Base-by-base conservation (phyloP, 2,888 invertebrate genomes). In the Agrochola litura region DNA sequence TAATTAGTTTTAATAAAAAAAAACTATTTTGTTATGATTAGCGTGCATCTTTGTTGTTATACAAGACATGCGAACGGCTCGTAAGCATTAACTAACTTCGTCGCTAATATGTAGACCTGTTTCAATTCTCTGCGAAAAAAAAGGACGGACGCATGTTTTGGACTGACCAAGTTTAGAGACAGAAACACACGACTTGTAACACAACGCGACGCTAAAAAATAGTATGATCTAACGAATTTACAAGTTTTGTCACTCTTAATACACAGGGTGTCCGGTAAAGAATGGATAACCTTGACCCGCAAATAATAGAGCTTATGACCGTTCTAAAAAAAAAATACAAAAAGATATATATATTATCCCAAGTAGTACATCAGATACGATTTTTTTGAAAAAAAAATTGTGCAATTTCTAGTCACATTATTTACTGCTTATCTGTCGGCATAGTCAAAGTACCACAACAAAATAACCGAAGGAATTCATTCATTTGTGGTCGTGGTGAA, bases 41-140 rank as follows among this genome's bases (percentile, higher is more conserved):
- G n/a, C 46, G 58, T 73, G 37, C 70, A n/a, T 73, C n/a, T 67
- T 46, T 60, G 25, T 58, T 14, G 9, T 49, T 16, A 52, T 6
- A 60, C 14, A 41, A 58, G 77, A 60, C 67, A 77, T 67, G 76
- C 68, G 58, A 77, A 60, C 49, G 10, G 30, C 68, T 76, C 77
- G 67, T 77, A 52, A 69, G 25, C 60, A n/a, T n/a, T 68, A 6
- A 52, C 16, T 22, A 77, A 77, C 10, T 77, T 61, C 37, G 61
- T 43, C 30, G 43, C 2, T n/a, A 19, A 19, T 74, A 19, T 37
- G 3, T 19, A 52, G 30, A 25, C 25, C 22, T 41, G n/a, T 9
- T 46, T 19, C 4, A 49, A 52, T 41, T 49, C 10, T 22, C 16
- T 49, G 8, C 19, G 8, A 19, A 49, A 72, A 72, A 16, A 74